Evolutionary conservation across 2,797 vertebrate species (phyloP).

Genomic region (Urosaurus nigricauda): DNA sequence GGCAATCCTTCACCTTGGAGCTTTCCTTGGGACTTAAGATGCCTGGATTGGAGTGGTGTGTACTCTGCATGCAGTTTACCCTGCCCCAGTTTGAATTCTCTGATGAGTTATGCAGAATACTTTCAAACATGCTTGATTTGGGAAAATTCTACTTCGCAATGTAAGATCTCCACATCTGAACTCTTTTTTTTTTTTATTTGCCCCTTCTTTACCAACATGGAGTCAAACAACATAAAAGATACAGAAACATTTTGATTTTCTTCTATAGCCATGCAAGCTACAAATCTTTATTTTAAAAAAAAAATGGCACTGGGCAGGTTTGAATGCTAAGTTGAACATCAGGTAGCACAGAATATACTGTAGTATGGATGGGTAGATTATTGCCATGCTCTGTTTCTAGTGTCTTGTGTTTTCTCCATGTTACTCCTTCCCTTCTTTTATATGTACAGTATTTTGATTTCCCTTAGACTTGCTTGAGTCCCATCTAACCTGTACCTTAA

Average conservation of each 20-base stretch:
- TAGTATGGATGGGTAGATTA: neutral
- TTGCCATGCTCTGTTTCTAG: neutral
- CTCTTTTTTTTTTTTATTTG: neutral
- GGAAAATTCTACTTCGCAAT: neutral
- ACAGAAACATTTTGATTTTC: neutral
- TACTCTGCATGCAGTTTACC: neutral
- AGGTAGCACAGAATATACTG: neutral
- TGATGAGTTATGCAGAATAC: neutral
- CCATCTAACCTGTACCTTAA: neutral
- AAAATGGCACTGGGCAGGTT: neutral
- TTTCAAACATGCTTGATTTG: neutral
- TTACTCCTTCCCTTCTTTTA: neutral
- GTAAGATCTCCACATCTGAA: neutral
- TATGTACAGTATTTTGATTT: neutral
- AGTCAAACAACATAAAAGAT: neutral
- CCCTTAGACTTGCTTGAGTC: accelerated
- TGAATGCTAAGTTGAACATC: neutral
- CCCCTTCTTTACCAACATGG: neutral
- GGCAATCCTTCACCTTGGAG: neutral
- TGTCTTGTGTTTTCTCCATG: neutral
- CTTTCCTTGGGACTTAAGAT: neutral
- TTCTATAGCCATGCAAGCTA: neutral
- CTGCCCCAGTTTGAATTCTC: neutral
- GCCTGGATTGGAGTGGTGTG: neutral
- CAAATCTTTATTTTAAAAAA: neutral